Percentiles rank a stretch among this genome's conserved stretches.
These are phyloP conservation scores for Sebastes minor DNA, from an alignment of 2,797 vertebrate genomes.

Conservation along the genomic window DNA sequence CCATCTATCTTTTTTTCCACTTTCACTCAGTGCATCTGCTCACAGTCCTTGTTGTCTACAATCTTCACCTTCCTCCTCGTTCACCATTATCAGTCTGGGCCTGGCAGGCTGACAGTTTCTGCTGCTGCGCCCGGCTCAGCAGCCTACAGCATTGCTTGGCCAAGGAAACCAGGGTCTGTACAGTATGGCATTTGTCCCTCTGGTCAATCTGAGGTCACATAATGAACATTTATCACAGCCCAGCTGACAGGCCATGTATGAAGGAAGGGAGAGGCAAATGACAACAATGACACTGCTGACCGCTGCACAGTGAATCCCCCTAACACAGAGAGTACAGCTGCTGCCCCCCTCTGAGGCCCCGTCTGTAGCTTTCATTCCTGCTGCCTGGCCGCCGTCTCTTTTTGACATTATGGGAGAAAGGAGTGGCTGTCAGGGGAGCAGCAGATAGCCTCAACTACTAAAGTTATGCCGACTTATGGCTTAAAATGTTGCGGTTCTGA, in stretches of 20 bases:
- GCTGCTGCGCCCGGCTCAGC: slow-evolving; percentile 19
- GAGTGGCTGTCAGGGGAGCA: slow-evolving; percentile 27
- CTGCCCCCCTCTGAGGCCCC: slow-evolving; percentile 28
- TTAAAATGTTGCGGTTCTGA: slow-evolving; percentile 7
- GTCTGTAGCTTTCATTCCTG: slow-evolving; percentile 44
- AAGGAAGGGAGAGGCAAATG: slow-evolving; percentile 22
- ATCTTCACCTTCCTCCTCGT: slow-evolving; percentile 5
- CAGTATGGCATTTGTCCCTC: slow-evolving; percentile 1
- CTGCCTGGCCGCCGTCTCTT: slow-evolving; percentile 21
- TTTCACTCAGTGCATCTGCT: not conserved
- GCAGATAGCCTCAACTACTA: slow-evolving; percentile 14
- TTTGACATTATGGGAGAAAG: slow-evolving; percentile 29
- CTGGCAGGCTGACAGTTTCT: slow-evolving; percentile 33
- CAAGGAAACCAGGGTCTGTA: slow-evolving; percentile 6
- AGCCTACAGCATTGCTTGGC: slow-evolving; percentile 28
- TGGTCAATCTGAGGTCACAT: slow-evolving; percentile 41
- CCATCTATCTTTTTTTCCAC: not conserved
- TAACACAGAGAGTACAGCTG: slow-evolving; percentile 42
- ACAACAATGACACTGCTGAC: slow-evolving; percentile 69
- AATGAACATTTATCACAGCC: slow-evolving; percentile 43
- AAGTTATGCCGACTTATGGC: slow-evolving; percentile 46
- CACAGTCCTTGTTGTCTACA: not conserved
- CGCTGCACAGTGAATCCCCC: slow-evolving; percentile 27
- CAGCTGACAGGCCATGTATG: slow-evolving; percentile 40
- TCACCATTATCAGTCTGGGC: slow-evolving; percentile 18